Base-by-base conservation (phyloP, 2,888 invertebrate genomes). In the Zonitis immaculata region DNA sequence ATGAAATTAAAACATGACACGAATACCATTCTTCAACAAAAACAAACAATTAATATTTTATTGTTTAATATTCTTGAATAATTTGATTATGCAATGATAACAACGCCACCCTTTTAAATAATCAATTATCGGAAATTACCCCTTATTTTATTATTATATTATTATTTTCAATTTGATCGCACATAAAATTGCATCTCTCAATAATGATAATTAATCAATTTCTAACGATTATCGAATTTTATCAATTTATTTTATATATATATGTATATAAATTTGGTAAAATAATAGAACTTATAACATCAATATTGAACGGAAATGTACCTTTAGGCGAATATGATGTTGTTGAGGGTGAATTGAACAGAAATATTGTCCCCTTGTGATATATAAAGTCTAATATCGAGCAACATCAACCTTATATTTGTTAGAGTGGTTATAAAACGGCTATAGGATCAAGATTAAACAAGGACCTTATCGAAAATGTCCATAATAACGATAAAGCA, bases 331-430 rank as follows among this genome's bases (percentile, higher is more conserved):
- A 14, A 1, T 22, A 14, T 26, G 14, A 26, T 14, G 43, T 26
- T 44, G 44, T 16, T 12, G 44, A 26, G 16, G 26, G 44, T 14
- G 30, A 45, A 28, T 30, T 20, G 42, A 42, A 45, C 44, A 42
- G 44, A 56, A 52, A 51, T 52, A 53, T 48, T 43, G 50, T 54
- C 54, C 59, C 53, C 59, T 42, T 32, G 59, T 57, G 59, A 56
- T 58, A 51, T 52, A 59, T 59, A 59, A 59, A 59, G 49, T 59
- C 59, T 58, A 59, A 57, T 59, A 59, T 59, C 49, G 57, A 50
- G 53, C 54, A 51, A 50, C 55, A 55, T 57, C 56, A 57, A 55
- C 52, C 57, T 56, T 53, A 56, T 58, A 52, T 58, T 52, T 55
- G 60, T 58, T 49, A 48, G 52, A 58, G 54, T 56, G 60, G 58